Conservation (phyloP, 35 echinoderm and acorn worm genomes). For the Apostichopus parvimensis region DNA sequence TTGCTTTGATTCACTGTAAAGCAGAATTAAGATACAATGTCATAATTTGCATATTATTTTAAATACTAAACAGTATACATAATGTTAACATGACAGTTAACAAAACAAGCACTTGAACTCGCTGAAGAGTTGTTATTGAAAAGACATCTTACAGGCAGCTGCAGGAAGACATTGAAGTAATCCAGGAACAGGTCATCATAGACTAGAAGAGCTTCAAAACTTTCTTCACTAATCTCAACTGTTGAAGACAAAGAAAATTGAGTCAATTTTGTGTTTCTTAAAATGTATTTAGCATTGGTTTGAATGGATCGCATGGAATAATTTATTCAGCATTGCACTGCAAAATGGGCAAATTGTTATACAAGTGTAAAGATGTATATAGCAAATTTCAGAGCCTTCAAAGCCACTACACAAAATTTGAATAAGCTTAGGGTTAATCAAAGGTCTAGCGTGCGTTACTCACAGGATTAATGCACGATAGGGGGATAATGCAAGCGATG, state of each 20-base stretch:
- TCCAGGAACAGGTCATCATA: slow-evolving; percentile 98
- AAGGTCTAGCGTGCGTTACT: too few species aligned
- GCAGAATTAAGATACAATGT: neutral
- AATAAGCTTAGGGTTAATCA: too few species aligned
- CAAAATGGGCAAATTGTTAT: too few species aligned
- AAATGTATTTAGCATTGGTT: too few species aligned
- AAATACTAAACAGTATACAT: neutral
- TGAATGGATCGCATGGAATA: too few species aligned
- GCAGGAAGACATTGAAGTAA: slow-evolving; percentile 97
- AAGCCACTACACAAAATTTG: too few species aligned
- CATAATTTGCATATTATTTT: neutral
- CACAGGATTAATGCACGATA: too few species aligned
- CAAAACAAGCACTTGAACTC: too few species aligned
- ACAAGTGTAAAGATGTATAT: too few species aligned
- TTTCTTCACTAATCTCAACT: slow-evolving; percentile 90
- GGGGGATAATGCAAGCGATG: too few species aligned
- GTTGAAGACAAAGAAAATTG: neutral
- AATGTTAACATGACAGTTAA: neutral
- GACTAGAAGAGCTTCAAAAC: slow-evolving; percentile 95
- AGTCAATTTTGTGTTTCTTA: neutral
- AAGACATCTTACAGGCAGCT: slow-evolving; percentile 84
- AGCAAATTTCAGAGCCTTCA: too few species aligned
- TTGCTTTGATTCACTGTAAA: neutral
- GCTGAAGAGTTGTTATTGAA: neutral
- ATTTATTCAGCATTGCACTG: too few species aligned